These are phyloP conservation scores for Kryptopterus vitreolus DNA, from an alignment of 2,797 vertebrate species.

Conservation along the genomic window DNA sequence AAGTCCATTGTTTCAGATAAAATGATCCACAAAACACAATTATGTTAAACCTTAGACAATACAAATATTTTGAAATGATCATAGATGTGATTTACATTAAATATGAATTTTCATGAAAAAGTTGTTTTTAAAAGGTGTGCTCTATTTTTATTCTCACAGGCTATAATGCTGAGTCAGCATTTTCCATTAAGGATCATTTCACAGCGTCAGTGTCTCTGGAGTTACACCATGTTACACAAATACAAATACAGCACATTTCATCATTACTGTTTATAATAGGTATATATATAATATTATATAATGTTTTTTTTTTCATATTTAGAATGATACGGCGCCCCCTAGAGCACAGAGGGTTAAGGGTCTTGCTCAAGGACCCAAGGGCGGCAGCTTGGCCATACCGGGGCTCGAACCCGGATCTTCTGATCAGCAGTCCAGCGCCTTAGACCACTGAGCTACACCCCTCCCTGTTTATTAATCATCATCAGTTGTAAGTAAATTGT, in stretches of 20 bases:
- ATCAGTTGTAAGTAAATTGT: no score
- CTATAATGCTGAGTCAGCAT: slow-evolving; percentile 1
- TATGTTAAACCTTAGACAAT: neutral
- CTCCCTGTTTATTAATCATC: no score
- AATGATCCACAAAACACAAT: no score
- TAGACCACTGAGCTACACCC: no score
- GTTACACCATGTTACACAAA: neutral
- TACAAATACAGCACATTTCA: neutral
- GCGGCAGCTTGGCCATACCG: no score
- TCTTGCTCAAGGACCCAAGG: no score
- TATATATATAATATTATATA: neutral
- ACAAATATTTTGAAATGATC: no score
- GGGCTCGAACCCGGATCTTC: no score
- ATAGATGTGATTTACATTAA: neutral
- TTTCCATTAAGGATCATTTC: neutral
- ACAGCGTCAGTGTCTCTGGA: neutral
- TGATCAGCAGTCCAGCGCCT: no score
- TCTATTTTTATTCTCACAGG: neutral
- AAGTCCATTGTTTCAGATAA: neutral
- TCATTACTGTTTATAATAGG: neutral
- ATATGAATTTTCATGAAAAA: neutral
- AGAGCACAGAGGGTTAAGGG: no score
- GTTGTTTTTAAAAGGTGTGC: neutral
- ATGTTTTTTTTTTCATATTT: neutral
- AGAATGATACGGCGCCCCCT: no score